phyloP scores from a whole-genome alignment of 2,797 vertebrate species.

The Danio tinwini region DNA sequence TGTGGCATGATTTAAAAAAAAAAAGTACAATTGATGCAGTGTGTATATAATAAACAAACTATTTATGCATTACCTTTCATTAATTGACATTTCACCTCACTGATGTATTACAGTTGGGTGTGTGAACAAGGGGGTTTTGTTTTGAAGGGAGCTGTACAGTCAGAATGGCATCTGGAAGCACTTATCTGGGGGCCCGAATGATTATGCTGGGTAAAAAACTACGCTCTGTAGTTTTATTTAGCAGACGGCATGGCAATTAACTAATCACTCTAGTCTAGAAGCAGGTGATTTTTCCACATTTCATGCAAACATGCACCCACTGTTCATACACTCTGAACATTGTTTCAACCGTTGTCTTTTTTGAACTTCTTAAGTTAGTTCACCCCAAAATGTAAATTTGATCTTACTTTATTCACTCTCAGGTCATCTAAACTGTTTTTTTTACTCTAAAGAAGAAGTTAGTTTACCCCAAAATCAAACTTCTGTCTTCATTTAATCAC shows the following conservation, averaged over 20 bases:
- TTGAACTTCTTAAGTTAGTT: neutral
- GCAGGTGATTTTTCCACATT: slow-evolving; percentile 38
- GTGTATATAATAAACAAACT: neutral
- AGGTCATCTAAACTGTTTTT: too few relatives aligned
- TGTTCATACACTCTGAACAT: neutral
- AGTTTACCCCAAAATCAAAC: too few relatives aligned
- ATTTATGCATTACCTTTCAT: slow-evolving; percentile 11
- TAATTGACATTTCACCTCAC: slow-evolving; percentile 26
- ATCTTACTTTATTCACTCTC: too few relatives aligned
- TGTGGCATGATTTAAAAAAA: neutral
- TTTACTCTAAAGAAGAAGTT: too few relatives aligned
- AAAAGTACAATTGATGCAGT: neutral
- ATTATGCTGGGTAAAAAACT: slow-evolving; percentile 24
- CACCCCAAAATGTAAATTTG: too few relatives aligned
- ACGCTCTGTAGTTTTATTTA: slow-evolving; percentile 43
- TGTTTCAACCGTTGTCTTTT: neutral
- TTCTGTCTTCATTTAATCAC: too few relatives aligned
- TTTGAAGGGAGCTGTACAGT: slow-evolving; percentile 42
- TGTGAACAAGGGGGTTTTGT: slow-evolving; percentile 55
- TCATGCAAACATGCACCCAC: slow-evolving; percentile 17
- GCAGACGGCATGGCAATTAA: slow-evolving; percentile 33
- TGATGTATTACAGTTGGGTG: slow-evolving; percentile 23
- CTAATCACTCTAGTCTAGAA: slow-evolving; percentile 28
- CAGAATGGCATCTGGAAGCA: slow-evolving; percentile 54
- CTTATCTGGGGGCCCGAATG: slow-evolving; percentile 46